Base-by-base conservation (phyloP, 2,113 vertebrate species). In the Chaenogobius annularis region DNA sequence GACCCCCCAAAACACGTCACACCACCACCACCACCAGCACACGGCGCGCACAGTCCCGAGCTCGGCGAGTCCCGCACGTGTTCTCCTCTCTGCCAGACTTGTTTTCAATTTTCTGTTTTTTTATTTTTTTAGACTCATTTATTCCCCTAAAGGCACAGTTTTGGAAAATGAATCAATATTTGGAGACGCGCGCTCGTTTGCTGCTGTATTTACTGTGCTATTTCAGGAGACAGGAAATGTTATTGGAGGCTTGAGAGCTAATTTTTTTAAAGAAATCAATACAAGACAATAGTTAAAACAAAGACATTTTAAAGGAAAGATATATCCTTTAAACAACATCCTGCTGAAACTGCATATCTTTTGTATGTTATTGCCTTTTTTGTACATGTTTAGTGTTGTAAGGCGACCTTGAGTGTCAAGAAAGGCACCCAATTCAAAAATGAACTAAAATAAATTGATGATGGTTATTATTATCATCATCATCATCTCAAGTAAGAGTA, bases 141-240 rank as follows among this genome's bases (percentile, higher is more conserved):
- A 37, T 71, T 3, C 54, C 26, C 61, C 5, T 58, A 46, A 10
- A 67, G 64, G 68, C 63, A 69, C 20, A 20, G 58, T 37, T 63
- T 65, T 37, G 44, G 35, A 43, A 43, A 63, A 40, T 22, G 72
- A 84, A 77, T 74, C 74, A 61, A 81, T 81, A 76, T 68, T 70
- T 62, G 3, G 23, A 75, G 67, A 67, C 19, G 37, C 19, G 37
- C 11, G 55, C 13, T 55, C 15, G 35, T 68, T 59, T 72, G 62
- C 37, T 43, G 8, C 58, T 40, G n/a, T 10, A 20, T 47, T 55
- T 56, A 8, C 48, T 23, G 44, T 43, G 61, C 22, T 31, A 13
- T 11, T n/a, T 63, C 2, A 1, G 11, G 7, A 55, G 15, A 6
- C 6, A 20, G n/a, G 2, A 20, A n/a, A 59, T 23, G 7, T 37